Evolutionary conservation across 2,797 vertebrate species (phyloP).

Genomic region (Lutjanus campechanus): DNA sequence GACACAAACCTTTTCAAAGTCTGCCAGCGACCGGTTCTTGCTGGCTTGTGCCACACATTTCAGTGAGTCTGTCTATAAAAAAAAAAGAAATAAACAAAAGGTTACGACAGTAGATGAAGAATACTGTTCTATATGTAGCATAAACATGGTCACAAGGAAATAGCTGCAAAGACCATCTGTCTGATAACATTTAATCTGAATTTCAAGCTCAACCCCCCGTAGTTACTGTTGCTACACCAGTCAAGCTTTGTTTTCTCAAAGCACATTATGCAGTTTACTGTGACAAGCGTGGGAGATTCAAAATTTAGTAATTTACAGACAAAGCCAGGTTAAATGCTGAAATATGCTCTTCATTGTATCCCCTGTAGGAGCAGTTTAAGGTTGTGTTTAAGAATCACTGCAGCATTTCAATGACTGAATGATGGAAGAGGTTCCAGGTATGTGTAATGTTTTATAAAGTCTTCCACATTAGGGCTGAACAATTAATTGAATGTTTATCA

Average conservation of each 20-base stretch:
- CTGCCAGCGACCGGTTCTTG: slow-evolving; percentile 97
- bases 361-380: too few species aligned
- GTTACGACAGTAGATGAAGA: neutral
- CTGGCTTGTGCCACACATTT: slow-evolving; percentile 97
- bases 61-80: slow-evolving; percentile 93
- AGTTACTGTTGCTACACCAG: neutral
- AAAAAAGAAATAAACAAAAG: neutral
- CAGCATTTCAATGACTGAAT: too few species aligned
- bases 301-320: neutral
- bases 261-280: neutral
- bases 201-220: too few species aligned
- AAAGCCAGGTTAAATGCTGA: too few species aligned
- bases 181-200: neutral
- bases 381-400: too few species aligned
- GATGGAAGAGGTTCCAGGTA: too few species aligned
- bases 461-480: too few species aligned
- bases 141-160: neutral
- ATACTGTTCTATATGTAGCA: neutral
- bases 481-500: too few species aligned
- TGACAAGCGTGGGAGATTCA: neutral
- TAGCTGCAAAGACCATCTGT: neutral
- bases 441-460: too few species aligned
- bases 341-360: too few species aligned
- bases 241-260: neutral
- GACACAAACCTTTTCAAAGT: slow-evolving; percentile 95